Conservation (phyloP, 2,888 invertebrate species). For the Mongoloraphidia duomilia region DNA sequence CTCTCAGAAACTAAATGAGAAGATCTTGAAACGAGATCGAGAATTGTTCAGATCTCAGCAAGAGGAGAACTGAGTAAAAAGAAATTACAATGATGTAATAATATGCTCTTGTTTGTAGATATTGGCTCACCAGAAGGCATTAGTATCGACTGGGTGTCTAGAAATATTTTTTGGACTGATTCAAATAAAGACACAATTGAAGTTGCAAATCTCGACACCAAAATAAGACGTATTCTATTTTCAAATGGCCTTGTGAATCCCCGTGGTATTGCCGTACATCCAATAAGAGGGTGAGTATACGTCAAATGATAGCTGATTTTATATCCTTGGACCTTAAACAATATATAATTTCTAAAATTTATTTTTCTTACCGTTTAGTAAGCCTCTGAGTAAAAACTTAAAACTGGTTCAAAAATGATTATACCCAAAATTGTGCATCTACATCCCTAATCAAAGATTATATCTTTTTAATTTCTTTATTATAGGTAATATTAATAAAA, state of each 20-base stretch:
- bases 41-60: too few species aligned
- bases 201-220: conserved; percentile 72
- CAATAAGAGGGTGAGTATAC: conserved; percentile 52
- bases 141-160: conserved; percentile 81
- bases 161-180: conserved; percentile 95
- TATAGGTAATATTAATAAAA: too few species aligned
- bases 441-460: too few species aligned
- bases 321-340: too few species aligned
- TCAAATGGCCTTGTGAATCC: conserved; percentile 72
- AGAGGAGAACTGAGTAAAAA: background rate
- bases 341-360: too few species aligned
- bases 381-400: too few species aligned
- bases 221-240: conserved; percentile 61
- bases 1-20: too few species aligned
- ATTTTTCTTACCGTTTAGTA: too few species aligned
- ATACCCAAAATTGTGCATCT: too few species aligned
- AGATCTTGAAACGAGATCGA: background rate
- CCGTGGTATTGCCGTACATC: conserved; percentile 89
- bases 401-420: too few species aligned
- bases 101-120: conserved; percentile 33
- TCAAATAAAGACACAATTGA: conserved; percentile 77
- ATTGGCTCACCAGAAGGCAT: conserved; percentile 87
- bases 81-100: background rate
- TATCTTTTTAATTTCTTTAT: too few species aligned
- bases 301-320: too few species aligned